These are phyloP conservation scores for Danio tinwini DNA, from an alignment of 2,797 vertebrate genomes.

Conservation along the genomic window DNA sequence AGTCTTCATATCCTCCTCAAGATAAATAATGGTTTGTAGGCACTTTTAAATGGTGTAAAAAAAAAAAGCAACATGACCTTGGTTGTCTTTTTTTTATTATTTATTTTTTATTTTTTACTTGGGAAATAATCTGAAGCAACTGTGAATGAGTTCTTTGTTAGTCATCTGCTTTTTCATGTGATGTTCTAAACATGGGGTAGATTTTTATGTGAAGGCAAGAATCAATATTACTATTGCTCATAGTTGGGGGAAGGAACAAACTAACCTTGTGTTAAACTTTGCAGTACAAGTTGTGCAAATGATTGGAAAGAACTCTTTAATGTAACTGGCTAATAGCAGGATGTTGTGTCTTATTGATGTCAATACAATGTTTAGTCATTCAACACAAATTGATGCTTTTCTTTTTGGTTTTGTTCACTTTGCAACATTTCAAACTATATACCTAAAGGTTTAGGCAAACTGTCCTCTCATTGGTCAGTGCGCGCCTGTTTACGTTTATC, in stretches of 20 bases:
- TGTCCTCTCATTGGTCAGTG: too few species aligned
- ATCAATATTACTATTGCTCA: neutral
- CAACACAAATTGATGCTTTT: too few species aligned
- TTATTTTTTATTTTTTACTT: constrained; percentile 4
- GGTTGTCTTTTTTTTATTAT: neutral
- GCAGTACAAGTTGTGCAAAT: neutral
- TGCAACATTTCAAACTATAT: too few species aligned
- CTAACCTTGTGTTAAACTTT: neutral
- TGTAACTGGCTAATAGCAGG: too few species aligned
- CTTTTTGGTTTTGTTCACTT: too few species aligned
- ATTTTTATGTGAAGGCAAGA: neutral
- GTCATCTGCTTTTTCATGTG: constrained; percentile 59
- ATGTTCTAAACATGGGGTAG: constrained; percentile 30
- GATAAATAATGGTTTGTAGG: constrained; percentile 3
- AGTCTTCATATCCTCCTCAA: constrained; percentile 12
- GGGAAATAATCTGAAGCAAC: constrained; percentile 8
- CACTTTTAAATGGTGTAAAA: neutral
- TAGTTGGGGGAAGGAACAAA: neutral
- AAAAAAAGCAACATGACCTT: constrained; percentile 22
- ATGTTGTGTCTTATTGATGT: too few species aligned
- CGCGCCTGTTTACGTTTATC: too few species aligned
- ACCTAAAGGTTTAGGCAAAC: too few species aligned
- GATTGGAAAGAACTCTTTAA: neutral
- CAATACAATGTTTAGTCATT: too few species aligned
- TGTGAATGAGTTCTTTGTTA: constrained; percentile 50